Evolutionary conservation across 1,140 invertebrate species (phyloP), one percentile per base, ranked within the genome.

Genomic region (Condylostylus longicornis): DNA sequence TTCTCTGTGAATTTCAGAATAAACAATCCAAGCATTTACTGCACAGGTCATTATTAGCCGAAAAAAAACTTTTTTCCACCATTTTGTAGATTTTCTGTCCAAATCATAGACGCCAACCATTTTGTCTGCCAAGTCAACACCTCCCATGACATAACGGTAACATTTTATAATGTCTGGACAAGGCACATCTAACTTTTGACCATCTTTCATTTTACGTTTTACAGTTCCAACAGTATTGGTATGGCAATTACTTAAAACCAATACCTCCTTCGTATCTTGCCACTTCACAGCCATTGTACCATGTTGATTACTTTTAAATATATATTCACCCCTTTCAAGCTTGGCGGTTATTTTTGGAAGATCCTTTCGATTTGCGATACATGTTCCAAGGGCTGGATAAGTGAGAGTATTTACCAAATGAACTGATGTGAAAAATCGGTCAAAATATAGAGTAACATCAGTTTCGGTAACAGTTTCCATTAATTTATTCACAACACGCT

Each of bases 131-230:
- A 40, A 41, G 35, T 50, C 50, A 13, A 53, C 48, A 14, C 37
- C 49, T 29, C 42, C 48, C 46, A 54, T 49, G n/a, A 46, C 34
- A 18, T 41, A 29, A 18, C 49, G 45, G 38, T 52, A 56, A 42
- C 55, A 53, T 28, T 41, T 41, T 15, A 55, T 41, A 5, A 47
- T 44, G 43, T 43, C 35, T 33, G 56, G 52, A 37, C 52, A 50
- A 23, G 19, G 20, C 14, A 35, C 23, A 32, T 23, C 1, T 28
- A 38, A 10, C 37, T 37, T 23, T 42, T 42, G 22, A 10, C 48
- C 49, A 30, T 38, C 35, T 47, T 50, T 58, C 10, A 18, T 40
- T 35, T 18, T 30, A 37, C 45, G 43, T 25, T 14, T 19, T 13
- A 42, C 30, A 18, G 29, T 33, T n/a, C 33, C 40, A 8, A 43